phyloP scores from a whole-genome alignment of 2,113 vertebrate species.

The Onychorhynchus coronatus region DNA sequence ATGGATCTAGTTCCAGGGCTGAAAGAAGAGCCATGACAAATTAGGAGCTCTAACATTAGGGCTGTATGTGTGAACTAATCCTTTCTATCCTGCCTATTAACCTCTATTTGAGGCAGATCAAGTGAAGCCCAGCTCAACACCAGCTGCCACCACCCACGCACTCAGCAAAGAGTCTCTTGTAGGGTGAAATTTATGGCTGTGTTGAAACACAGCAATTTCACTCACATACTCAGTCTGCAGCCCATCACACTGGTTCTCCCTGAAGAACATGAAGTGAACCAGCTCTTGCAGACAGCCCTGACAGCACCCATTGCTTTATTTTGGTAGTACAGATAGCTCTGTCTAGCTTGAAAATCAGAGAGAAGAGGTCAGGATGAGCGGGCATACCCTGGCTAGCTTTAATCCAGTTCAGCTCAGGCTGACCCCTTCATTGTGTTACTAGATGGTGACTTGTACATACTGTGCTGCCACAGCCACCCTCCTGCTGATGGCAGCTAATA shows the following conservation, averaged over 20 bases:
- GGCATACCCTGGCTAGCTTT: background rate
- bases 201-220: background rate
- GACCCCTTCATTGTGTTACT: background rate
- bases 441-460: background rate
- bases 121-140: background rate
- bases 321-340: background rate
- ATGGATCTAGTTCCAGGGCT: background rate
- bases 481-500: background rate
- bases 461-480: background rate
- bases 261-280: background rate
- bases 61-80: background rate
- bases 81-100: background rate
- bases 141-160: background rate
- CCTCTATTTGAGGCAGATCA: background rate
- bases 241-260: background rate
- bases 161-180: background rate
- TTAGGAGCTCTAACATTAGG: background rate
- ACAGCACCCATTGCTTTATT: background rate
- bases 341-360: background rate
- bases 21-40: background rate
- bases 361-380: background rate
- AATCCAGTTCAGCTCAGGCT: background rate
- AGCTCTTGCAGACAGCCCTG: background rate
- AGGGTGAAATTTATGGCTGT: background rate
- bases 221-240: background rate